Evolutionary conservation across 2,113 vertebrate genomes (phyloP).

Genomic region (Illadopsis cleaveri): DNA sequence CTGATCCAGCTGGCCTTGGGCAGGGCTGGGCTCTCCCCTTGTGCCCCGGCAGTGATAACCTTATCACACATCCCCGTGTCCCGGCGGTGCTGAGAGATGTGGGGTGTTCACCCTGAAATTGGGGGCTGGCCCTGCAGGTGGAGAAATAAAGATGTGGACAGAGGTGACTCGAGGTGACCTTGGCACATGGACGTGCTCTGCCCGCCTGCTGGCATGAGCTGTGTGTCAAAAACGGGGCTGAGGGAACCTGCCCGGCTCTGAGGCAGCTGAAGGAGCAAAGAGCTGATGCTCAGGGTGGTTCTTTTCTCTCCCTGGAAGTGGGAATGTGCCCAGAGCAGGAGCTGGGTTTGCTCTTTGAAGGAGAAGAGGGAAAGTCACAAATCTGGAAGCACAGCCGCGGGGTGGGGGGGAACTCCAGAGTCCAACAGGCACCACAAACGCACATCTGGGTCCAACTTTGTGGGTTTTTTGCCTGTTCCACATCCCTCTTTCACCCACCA

Average conservation of each 20-base stretch:
- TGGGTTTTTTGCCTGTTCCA: background rate
- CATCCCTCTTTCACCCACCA: background rate
- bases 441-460: background rate
- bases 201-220: fast-evolving
- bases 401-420: background rate
- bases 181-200: fast-evolving
- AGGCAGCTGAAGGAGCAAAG: background rate
- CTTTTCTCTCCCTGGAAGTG: background rate
- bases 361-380: background rate
- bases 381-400: background rate
- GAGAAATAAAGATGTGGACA: background rate
- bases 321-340: background rate
- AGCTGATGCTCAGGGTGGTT: fast-evolving
- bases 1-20: background rate
- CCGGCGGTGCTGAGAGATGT: fast-evolving
- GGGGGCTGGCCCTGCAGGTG: background rate
- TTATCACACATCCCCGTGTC: background rate
- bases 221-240: fast-evolving
- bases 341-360: background rate
- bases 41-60: background rate
- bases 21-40: background rate
- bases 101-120: fast-evolving
- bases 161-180: background rate
- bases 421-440: fast-evolving
- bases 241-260: background rate